Conservation (phyloP, 2,797 vertebrate species). For the Channallabes apus region DNA sequence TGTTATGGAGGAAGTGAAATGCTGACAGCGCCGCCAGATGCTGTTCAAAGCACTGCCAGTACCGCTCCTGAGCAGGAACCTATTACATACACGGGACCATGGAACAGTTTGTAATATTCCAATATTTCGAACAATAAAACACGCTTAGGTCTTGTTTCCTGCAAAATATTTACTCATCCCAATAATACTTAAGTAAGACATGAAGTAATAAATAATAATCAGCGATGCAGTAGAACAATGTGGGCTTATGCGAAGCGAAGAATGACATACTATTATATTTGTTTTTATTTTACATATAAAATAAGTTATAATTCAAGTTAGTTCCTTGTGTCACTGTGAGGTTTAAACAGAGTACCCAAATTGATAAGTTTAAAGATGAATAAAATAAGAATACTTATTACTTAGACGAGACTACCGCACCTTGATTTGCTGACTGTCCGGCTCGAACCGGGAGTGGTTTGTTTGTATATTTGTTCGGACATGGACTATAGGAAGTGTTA, state of each 20-base stretch:
- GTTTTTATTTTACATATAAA: too few relatives aligned
- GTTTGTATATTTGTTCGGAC: too few relatives aligned
- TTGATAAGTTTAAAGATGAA: too few relatives aligned
- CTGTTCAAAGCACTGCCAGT: constrained; percentile 32
- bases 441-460: too few relatives aligned
- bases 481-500: too few relatives aligned
- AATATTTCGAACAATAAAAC: not conserved
- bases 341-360: too few relatives aligned
- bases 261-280: not conserved
- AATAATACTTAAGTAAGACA: not conserved
- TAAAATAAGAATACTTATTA: too few relatives aligned
- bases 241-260: not conserved
- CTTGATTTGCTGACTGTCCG: too few relatives aligned
- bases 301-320: too few relatives aligned
- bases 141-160: not conserved
- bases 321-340: not conserved
- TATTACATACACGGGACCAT: not conserved
- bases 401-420: too few relatives aligned
- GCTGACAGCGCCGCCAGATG: constrained; percentile 47
- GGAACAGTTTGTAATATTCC: not conserved
- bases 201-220: not conserved
- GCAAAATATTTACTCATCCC: not conserved
- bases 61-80: not conserved
- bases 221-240: not conserved
- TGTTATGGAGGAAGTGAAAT: constrained; percentile 35